Base-by-base conservation (phyloP, 2,113 vertebrate genomes). In the Cygnus buccinator region DNA sequence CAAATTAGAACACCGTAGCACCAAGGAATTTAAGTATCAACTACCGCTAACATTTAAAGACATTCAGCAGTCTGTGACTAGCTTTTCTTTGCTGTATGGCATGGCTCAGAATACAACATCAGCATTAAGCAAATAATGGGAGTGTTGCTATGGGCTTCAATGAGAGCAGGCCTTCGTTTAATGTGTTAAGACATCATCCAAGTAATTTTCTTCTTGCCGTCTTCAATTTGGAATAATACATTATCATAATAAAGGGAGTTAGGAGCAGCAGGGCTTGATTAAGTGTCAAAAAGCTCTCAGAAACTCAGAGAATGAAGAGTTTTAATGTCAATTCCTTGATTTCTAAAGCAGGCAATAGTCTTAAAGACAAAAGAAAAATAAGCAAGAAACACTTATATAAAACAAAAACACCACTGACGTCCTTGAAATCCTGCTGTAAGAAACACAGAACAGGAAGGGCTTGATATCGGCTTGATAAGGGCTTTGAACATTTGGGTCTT, bases 241-340 rank as follows among this genome's bases (percentile, higher is more conserved):
- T 97, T 95, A 93, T 62, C 90, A 91, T 91, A 94, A 94, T 76
- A 94, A 96, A 87, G 54, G 84, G 22, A 96, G 14, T 66, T 70
- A 50, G 37, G 55, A 94, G 63, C 44, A 87, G 44, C 41, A 72
- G 84, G 63, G 12, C 37, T 87, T 76, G 67, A 90, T 90, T 76
- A 94, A 95, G 65, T 72, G 80, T 92, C 80, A 93, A 81, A 96
- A 83, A n/a, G 66, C 55, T 75, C 67, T 81, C 41, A 35, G 90
- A 91, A 94, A 59, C 28, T 75, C 2, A 84, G 52, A 73, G 86
- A 66, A 17, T 18, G 1, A 9, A 22, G 58, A 43, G 41, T 80
- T 90, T 52, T 82, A 57, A 15, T 92, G 37, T n/a, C 22, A 25
- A 33, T 29, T 61, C 43, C 63, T 71, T 61, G 52, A 6, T 87